Evolutionary conservation across 2,797 vertebrate genomes (phyloP), one percentile per base, ranked within the genome.

Genomic region (Chrysolophus pictus): DNA sequence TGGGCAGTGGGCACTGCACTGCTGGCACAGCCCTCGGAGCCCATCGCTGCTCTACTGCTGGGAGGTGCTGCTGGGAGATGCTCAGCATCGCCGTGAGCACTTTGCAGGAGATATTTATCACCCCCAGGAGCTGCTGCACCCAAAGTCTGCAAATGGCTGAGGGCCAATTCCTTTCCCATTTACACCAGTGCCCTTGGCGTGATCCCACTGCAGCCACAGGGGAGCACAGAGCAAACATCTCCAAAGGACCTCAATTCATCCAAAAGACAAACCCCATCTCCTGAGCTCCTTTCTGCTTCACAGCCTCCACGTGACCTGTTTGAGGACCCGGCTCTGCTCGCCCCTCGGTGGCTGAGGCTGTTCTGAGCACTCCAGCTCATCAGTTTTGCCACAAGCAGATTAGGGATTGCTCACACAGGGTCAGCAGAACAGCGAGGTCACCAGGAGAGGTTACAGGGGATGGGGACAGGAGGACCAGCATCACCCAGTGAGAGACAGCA

Each of bases 41-140:
- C 39, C 35, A 86, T 81, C 6, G 2, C 60, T 74, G 90, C 89
- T 94, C 82, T 93, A 67, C 81, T 82, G 78, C 84, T 16, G 0
- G 79, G 94, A 94, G 94, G 89, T 39, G 89, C 87, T 91, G 93
- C 82, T 89, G 95, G 91, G 94, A 95, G 93, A 86, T 91, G 86
- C 94, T 81, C 79, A 94, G 95, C 94, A 95, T 96, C 94, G 88
- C 70, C 31, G 88, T 24, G 94, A 93, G 93, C 91, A 0, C 90
- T 94, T 39, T 92, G 93, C 83, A 23, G 29, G 94, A 84, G 60
- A 60, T 96, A 93, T 96, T 96, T 96, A 96, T 96, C 96, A 93
- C 89, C 82, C 78, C 84, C 70, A 12, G 63, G 92, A 91, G 63
- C 82, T 76, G 93, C 95, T 92, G 74, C 70, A 39, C 93, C 92